Percentiles rank a stretch among this genome's conserved stretches.
Evolutionary conservation across 2,888 invertebrate species (phyloP).

Genomic region (Tenthredo livida): DNA sequence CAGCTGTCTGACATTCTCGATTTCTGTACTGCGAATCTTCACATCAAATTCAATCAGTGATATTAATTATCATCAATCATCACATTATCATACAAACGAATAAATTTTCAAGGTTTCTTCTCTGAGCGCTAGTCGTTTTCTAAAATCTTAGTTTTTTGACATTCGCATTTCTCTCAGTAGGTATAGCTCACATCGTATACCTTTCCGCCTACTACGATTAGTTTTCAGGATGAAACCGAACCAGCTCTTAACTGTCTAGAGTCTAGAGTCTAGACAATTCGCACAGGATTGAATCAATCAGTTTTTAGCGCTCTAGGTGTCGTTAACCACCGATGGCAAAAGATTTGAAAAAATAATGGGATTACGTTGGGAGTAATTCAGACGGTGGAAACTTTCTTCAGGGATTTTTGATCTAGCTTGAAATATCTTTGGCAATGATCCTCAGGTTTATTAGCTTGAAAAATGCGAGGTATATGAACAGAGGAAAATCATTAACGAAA

Average conservation of each 20-base stretch:
- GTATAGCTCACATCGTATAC: not conserved
- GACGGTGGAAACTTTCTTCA: not conserved
- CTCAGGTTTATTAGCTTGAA: not conserved
- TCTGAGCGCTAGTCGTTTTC: not conserved
- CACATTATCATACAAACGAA: no score
- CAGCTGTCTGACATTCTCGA: not conserved
- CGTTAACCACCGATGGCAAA: not conserved
- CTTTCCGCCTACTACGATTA: not conserved
- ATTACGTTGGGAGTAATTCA: not conserved
- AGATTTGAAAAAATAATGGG: not conserved
- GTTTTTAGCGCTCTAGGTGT: not conserved
- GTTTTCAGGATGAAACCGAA: not conserved
- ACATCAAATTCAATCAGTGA: no score
- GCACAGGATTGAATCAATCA: slow-evolving; percentile 15
- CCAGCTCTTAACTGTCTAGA: not conserved
- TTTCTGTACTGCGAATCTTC: not conserved
- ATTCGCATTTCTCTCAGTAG: not conserved
- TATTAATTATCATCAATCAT: no score
- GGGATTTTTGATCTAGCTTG: not conserved
- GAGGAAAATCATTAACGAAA: not conserved
- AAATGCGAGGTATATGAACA: not conserved
- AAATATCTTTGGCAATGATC: slow-evolving; percentile 10
- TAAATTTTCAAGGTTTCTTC: no score
- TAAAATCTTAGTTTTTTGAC: not conserved
- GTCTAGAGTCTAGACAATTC: slow-evolving; percentile 7